phyloP scores from a whole-genome alignment of 2,797 vertebrate species.

The Podarcis siculus region DNA sequence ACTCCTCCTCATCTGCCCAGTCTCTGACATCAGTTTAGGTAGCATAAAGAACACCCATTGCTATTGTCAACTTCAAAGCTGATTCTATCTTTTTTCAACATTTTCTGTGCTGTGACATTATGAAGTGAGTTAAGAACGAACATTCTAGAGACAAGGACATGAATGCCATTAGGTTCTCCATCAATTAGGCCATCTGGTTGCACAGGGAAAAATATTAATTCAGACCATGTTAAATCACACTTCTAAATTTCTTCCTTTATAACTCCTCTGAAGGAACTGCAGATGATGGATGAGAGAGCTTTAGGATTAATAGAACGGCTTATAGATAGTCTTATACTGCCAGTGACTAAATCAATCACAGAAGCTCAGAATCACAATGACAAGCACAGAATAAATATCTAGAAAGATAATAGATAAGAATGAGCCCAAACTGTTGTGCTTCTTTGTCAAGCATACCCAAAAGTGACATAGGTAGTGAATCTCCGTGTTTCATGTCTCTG shows the following conservation, averaged over 20 bases:
- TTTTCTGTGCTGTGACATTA: neutral
- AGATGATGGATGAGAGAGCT: constrained; percentile 52
- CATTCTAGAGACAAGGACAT: constrained; percentile 36
- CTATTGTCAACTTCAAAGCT: neutral
- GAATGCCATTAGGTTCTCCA: constrained; percentile 42
- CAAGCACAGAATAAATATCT: constrained; percentile 38
- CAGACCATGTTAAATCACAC: constrained; percentile 47
- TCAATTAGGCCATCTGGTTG: constrained; percentile 60
- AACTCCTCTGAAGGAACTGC: constrained; percentile 46
- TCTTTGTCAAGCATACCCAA: constrained; percentile 8
- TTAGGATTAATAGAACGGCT: constrained; percentile 51
- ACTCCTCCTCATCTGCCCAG: too few species aligned
- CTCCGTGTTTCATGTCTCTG: constrained; percentile 9
- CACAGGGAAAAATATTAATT: constrained; percentile 44
- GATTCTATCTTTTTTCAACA: neutral
- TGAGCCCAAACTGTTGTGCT: neutral
- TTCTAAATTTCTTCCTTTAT: constrained; percentile 57
- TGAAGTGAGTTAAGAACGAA: constrained; percentile 4
- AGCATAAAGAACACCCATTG: neutral
- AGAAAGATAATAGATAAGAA: constrained; percentile 25
- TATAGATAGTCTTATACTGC: constrained; percentile 39
- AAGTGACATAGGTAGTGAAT: constrained; percentile 4
- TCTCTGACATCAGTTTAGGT: neutral
- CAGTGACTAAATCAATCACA: constrained; percentile 51
- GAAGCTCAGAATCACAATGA: constrained; percentile 37